Base-by-base conservation (phyloP, 2,888 invertebrate species). In the Tetanocera ferruginea region DNA sequence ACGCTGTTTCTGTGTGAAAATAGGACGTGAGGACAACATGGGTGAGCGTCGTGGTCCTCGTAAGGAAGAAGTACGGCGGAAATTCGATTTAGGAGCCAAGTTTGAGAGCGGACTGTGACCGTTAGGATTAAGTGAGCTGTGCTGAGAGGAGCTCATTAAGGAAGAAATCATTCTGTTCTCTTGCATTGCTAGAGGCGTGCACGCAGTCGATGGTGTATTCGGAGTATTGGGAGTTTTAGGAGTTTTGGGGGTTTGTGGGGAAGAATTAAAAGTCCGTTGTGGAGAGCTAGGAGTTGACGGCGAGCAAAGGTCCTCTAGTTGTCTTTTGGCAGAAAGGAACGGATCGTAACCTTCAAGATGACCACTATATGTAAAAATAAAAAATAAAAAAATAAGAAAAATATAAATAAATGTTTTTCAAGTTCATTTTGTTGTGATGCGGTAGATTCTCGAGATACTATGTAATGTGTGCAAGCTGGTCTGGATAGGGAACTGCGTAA, bases 291-390 rank as follows among this genome's bases (percentile, higher is more conserved):
- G 88, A 76, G 93, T 92, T 83, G 93, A 93, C 79, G 93, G 92
- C 72, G 94, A 93, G 90, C 95, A 93, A 51, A 96, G 92, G 86
- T 96, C 95, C 90, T 94, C 93, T 91, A 96, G 93, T 90, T 96
- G 96, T 81, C 93, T 93, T 90, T 95, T 95, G 69, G 96, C 96
- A 82, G 94, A 93, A 82, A 93, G 90, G 89, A 95, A 95, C 72
- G 96, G 96, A 89, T 96, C 94, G 90, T 95, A 95, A 64, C 87
- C 88, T 81, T 87, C 88, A 43, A 84, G 84, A 25, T 83, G 79
- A 49, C 84, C 86, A 75, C 87, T 88, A 80, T 81, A 83, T 82
- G 76, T n/a, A n/a, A n/a, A n/a, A n/a, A n/a, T n/a, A n/a, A n/a
- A 52, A 73, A 69, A 34, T 57, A 69, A 49, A 67, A 70, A 51